A percentile compares a stretch with the other conserved stretches of the same genome.
Evolutionary conservation across 2,113 vertebrate genomes (phyloP).

Genomic region (Bolborhynchus lineola): DNA sequence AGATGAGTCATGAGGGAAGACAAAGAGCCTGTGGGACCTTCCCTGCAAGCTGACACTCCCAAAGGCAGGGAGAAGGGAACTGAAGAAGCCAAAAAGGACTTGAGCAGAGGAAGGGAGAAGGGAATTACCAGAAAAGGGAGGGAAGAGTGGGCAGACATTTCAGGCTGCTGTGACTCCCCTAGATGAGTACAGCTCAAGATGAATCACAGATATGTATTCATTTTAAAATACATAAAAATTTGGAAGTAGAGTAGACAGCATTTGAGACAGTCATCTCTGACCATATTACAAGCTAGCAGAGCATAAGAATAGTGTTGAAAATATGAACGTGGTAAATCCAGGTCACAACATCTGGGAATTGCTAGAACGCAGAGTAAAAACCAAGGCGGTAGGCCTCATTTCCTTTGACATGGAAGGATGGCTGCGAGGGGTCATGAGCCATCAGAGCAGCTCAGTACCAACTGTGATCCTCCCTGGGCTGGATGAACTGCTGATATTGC

Average conservation of each 20-base stretch:
- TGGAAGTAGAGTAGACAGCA: not conserved
- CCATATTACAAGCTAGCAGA: not conserved
- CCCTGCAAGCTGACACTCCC: not conserved
- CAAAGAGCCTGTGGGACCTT: not conserved
- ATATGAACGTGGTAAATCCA: not conserved
- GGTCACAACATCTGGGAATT: conserved; percentile 7
- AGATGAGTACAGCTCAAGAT: not conserved
- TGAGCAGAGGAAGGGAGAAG: not conserved
- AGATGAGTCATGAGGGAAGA: not conserved
- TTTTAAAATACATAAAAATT: not conserved
- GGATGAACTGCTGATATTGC: not conserved
- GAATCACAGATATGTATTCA: not conserved
- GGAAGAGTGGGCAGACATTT: conserved; percentile 30
- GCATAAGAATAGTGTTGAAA: not conserved
- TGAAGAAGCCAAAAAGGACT: not conserved
- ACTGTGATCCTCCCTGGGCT: conserved; percentile 1
- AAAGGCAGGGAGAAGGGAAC: not conserved
- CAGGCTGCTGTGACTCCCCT: not conserved
- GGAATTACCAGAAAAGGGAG: conserved; percentile 43
- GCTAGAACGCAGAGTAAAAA: not conserved
- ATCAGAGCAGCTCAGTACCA: not conserved
- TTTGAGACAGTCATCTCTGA: not conserved
- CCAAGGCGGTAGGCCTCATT: not conserved
- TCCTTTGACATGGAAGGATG: not conserved
- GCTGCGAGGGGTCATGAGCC: not conserved